Percentiles rank a stretch among this genome's conserved stretches.
Conservation (phyloP, 2,113 vertebrate species). For the Notarius quadriscutis region DNA sequence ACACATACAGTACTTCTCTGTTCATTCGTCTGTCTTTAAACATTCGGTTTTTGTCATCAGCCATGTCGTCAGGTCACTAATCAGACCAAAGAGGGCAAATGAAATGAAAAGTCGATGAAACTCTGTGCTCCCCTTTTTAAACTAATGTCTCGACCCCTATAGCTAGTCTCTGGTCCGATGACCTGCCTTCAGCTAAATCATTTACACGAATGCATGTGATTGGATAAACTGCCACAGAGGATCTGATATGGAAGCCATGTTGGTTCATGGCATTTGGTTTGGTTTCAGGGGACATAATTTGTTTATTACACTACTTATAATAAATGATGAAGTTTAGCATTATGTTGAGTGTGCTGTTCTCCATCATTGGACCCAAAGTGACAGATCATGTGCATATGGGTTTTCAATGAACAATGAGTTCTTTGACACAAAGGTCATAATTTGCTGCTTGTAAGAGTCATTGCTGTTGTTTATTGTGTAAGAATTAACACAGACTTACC, state of each 20-base stretch:
- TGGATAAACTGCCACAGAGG: neutral
- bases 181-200: neutral
- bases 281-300: neutral
- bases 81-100: neutral
- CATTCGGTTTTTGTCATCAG: neutral
- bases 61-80: neutral
- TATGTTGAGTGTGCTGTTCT: neutral
- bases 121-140: neutral
- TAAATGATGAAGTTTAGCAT: slow-evolving; percentile 2
- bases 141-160: neutral
- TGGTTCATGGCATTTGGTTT: neutral
- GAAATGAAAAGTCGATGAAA: neutral
- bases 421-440: slow-evolving; percentile 61
- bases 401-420: slow-evolving; percentile 63
- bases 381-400: slow-evolving; percentile 49
- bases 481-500: slow-evolving; percentile 63
- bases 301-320: neutral
- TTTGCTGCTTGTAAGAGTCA: slow-evolving; percentile 53
- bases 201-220: neutral
- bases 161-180: neutral
- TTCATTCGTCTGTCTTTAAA: neutral
- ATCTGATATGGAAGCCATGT: neutral
- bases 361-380: slow-evolving; percentile 41
- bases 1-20: neutral
- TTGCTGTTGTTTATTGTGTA: slow-evolving; percentile 59